phyloP scores from a whole-genome alignment of 2,797 vertebrate species.

The Alectoris magna region DNA sequence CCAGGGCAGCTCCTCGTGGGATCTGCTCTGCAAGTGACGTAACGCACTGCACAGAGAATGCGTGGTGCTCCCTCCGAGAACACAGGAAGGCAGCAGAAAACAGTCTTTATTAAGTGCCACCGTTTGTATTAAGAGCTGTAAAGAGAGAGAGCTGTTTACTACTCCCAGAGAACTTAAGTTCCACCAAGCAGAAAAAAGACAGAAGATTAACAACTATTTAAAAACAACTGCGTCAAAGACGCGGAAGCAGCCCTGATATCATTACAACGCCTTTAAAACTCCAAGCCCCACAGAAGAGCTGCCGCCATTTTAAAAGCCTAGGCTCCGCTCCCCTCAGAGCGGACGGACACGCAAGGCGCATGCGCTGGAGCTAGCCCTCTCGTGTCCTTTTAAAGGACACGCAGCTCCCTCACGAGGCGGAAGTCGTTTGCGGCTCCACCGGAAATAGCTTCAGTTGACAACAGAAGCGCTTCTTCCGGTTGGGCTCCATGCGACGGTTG shows the following conservation, averaged over 20 bases:
- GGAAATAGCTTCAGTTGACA: neutral
- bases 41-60: neutral
- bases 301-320: rapidly evolving
- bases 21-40: neutral
- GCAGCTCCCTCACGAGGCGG: rapidly evolving
- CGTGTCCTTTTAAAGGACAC: conserved; percentile 48
- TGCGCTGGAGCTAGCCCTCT: rapidly evolving
- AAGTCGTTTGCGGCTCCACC: rapidly evolving
- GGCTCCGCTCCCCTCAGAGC: rapidly evolving
- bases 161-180: neutral
- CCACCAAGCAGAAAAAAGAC: too few relatives aligned
- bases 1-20: neutral
- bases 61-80: too few relatives aligned
- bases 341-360: rapidly evolving
- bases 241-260: rapidly evolving
- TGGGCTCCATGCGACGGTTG: too few relatives aligned
- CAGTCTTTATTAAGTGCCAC: neutral
- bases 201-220: rapidly evolving
- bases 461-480: neutral
- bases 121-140: neutral
- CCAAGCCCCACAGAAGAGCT: rapidly evolving
- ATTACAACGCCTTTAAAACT: rapidly evolving
- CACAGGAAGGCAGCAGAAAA: neutral
- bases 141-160: neutral
- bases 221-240: too few relatives aligned